Evolutionary conservation across 2,113 vertebrate genomes (phyloP).

Genomic region (Sceloporus undulatus): DNA sequence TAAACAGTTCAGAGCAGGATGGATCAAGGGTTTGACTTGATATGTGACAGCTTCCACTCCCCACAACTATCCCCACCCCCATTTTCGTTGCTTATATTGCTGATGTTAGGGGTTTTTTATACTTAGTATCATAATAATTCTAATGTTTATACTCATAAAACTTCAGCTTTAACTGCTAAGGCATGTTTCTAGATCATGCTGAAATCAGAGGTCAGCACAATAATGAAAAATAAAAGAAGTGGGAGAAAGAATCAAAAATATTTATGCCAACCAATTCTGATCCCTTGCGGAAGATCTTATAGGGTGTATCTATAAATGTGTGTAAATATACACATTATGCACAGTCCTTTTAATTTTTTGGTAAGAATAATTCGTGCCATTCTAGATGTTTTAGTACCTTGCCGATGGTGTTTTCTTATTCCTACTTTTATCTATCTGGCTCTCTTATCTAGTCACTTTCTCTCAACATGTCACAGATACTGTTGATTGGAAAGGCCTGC

Average conservation of each 20-base stretch:
- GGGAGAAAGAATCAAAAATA: not conserved
- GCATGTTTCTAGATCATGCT: not conserved
- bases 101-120: not conserved
- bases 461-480: not conserved
- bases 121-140: not conserved
- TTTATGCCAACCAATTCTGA: not conserved
- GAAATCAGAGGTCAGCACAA: not conserved
- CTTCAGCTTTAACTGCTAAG: not conserved
- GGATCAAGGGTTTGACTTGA: not conserved
- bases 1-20: not conserved
- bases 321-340: not conserved
- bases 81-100: not conserved
- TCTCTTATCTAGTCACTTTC: not conserved
- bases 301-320: not conserved
- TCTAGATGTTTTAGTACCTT: not conserved
- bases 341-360: not conserved
- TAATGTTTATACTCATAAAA: not conserved
- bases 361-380: not conserved
- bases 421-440: not conserved
- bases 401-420: not conserved
- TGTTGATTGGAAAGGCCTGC: not conserved
- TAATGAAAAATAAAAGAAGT: not conserved
- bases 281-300: not conserved
- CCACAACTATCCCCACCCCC: too few species aligned
- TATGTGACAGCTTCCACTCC: not conserved